phyloP scores from a whole-genome alignment of 2,888 invertebrate genomes.

The Philopedon plagiatum region DNA sequence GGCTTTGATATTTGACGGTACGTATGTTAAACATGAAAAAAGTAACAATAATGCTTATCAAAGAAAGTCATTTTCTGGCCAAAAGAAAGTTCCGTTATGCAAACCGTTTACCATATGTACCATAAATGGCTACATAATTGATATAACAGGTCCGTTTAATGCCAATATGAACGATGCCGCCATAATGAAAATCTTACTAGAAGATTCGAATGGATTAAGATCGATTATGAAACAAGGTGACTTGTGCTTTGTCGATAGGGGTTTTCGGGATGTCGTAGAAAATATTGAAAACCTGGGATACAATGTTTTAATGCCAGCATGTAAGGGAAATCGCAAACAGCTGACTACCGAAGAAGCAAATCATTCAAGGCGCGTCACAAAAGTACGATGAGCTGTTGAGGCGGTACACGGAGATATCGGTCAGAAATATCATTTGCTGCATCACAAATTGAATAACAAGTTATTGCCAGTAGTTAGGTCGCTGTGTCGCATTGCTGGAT shows the following conservation, averaged over 20 bases:
- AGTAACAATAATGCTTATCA: slow-evolving; percentile 8
- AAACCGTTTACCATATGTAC: no score
- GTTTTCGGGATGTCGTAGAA: slow-evolving; percentile 3
- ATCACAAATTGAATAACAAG: not conserved
- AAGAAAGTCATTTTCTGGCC: slow-evolving; percentile 3
- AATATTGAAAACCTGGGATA: not conserved
- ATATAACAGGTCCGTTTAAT: not conserved
- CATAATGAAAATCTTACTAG: not conserved
- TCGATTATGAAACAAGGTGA: not conserved
- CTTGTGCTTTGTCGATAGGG: not conserved
- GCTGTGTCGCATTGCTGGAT: not conserved
- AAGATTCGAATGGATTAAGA: not conserved
- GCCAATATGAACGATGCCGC: slow-evolving; percentile 1
- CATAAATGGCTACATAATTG: not conserved
- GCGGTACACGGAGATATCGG: not conserved
- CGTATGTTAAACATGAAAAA: not conserved
- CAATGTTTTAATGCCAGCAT: not conserved
- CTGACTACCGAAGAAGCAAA: slow-evolving; percentile 1
- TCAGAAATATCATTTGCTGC: not conserved
- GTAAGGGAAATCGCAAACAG: not conserved
- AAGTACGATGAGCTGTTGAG: slow-evolving; percentile 7
- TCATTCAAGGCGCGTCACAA: not conserved
- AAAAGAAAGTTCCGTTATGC: no score
- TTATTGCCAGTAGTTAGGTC: not conserved
- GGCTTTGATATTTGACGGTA: not conserved